phyloP scores from a whole-genome alignment of 2,797 vertebrate species.

The Sitta carolinensis region DNA sequence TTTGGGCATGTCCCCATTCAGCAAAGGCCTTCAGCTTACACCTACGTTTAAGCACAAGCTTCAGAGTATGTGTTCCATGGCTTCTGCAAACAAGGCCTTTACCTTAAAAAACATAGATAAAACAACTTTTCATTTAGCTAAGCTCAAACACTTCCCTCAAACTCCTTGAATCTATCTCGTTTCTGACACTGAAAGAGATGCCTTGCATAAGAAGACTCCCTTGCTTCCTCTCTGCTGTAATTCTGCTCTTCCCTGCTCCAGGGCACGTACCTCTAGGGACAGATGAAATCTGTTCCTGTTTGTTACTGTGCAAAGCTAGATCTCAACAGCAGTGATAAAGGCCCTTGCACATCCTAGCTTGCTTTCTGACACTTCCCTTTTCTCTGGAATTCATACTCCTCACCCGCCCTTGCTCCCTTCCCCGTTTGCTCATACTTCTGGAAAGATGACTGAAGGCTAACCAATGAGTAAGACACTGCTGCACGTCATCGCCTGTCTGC shows the following conservation, averaged over 20 bases:
- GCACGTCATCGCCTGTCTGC: constrained; percentile 67
- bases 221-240: constrained; percentile 53
- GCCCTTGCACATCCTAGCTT: constrained; percentile 60
- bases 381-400: constrained; percentile 53
- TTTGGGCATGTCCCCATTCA: neutral
- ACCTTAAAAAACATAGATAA: neutral
- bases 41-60: neutral
- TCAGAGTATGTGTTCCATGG: neutral
- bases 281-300: constrained; percentile 36
- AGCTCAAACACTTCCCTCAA: neutral
- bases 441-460: constrained; percentile 72
- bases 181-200: neutral
- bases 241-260: constrained; percentile 41
- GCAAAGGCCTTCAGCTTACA: neutral
- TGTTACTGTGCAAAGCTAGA: constrained; percentile 37
- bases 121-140: neutral
- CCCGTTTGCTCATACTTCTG: constrained; percentile 74
- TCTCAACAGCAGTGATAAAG: constrained; percentile 47
- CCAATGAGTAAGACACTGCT: constrained; percentile 71
- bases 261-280: constrained; percentile 63
- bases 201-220: constrained; percentile 36
- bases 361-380: constrained; percentile 66
- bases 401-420: constrained; percentile 22
- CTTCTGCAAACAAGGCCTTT: neutral
- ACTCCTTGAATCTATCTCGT: neutral